These are phyloP conservation scores for Otocyon megalotis DNA, from an alignment of 2,113 vertebrate genomes.

Conservation along the genomic window DNA sequence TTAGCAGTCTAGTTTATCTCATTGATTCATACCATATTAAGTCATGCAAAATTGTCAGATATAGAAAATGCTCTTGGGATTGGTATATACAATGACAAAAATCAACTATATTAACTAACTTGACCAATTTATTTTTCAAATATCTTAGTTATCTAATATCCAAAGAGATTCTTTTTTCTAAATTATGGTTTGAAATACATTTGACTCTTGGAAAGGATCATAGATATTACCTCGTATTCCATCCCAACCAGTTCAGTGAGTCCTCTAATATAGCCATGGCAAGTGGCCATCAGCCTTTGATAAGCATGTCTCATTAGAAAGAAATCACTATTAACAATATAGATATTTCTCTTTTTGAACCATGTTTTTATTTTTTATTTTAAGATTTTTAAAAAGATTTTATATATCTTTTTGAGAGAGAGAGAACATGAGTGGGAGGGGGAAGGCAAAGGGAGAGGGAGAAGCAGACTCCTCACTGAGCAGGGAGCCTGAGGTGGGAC, in stretches of 20 bases:
- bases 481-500: too few species aligned
- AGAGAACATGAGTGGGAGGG: too few species aligned
- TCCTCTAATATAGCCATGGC: neutral
- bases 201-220: neutral
- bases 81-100: neutral
- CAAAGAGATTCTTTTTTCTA: neutral
- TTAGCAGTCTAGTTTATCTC: slow-evolving; percentile 74
- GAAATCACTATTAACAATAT: neutral
- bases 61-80: neutral
- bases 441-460: too few species aligned
- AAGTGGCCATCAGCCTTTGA: neutral
- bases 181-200: slow-evolving; percentile 6
- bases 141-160: neutral
- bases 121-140: neutral
- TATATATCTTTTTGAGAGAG: too few species aligned
- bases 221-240: neutral
- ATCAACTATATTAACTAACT: slow-evolving; percentile 4
- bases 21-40: slow-evolving; percentile 67
- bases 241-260: neutral
- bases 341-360: neutral
- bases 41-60: neutral
- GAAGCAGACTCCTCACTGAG: too few species aligned
- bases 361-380: neutral
- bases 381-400: too few species aligned
- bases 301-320: neutral